These are phyloP conservation scores for Chiridota heheva DNA, from an alignment of 35 echinoderm and acorn worm species.

Conservation along the genomic window DNA sequence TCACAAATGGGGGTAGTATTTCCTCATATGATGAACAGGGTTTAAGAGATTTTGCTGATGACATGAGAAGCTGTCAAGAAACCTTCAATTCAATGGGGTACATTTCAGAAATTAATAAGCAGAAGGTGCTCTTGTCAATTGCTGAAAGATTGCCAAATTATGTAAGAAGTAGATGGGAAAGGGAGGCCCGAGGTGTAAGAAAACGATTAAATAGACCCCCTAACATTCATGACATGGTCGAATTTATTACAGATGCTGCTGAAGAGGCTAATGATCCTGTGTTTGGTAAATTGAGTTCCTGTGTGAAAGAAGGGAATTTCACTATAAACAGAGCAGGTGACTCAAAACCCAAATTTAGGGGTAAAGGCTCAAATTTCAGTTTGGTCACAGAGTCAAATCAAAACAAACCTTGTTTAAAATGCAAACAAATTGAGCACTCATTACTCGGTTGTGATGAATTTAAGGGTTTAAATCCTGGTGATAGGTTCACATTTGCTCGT, in stretches of 20 bases:
- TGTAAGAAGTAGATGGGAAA: constrained; percentile 19
- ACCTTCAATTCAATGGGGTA: constrained; percentile 26
- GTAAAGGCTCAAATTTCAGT: constrained; percentile 36
- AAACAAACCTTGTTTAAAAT: constrained; percentile 9
- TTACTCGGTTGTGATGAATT: constrained; percentile 15
- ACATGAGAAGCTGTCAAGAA: constrained; percentile 18
- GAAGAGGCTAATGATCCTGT: constrained; percentile 30
- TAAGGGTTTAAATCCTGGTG: background rate
- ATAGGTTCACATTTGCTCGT: constrained; percentile 4
- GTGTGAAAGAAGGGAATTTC: background rate
- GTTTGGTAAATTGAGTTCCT: constrained; percentile 7
- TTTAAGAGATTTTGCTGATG: constrained; percentile 24
- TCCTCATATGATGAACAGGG: constrained; percentile 5
- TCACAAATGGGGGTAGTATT: constrained; percentile 16
- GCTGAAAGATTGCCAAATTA: background rate
- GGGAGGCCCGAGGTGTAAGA: background rate
- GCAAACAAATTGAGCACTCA: constrained; percentile 2
- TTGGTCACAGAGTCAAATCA: background rate
- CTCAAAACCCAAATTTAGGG: background rate
- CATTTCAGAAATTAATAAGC: constrained; percentile 4
- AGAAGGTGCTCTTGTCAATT: background rate
- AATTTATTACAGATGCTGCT: constrained; percentile 9
- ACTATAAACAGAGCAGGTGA: background rate
- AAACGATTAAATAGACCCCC: constrained; percentile 6
- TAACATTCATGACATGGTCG: constrained; percentile 7